Conservation (phyloP, 2,888 invertebrate species). For the Nymphalis urticae region DNA sequence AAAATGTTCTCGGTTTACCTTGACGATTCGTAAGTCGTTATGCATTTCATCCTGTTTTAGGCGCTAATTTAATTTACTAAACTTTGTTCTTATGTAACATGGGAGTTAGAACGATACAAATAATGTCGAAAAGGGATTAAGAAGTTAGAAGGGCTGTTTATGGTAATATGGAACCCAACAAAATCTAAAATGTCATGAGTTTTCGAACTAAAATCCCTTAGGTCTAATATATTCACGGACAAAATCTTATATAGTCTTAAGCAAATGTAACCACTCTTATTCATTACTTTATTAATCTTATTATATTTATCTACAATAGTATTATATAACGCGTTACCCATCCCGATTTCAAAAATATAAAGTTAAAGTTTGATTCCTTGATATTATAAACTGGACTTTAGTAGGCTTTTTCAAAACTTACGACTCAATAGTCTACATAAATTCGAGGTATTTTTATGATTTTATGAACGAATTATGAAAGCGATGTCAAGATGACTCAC, state of each 20-base stretch:
- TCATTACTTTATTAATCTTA: neutral
- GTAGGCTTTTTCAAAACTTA: too few relatives aligned
- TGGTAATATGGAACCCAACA: conserved; percentile 6
- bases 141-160: conserved; percentile 15
- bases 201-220: conserved; percentile 7
- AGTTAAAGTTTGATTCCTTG: too few relatives aligned
- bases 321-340: too few relatives aligned
- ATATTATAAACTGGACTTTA: too few relatives aligned
- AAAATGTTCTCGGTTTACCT: conserved; percentile 47
- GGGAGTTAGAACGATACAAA: conserved; percentile 21
- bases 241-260: conserved; percentile 7
- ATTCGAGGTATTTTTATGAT: too few relatives aligned
- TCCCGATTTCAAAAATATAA: too few relatives aligned
- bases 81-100: conserved; percentile 14
- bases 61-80: conserved; percentile 31
- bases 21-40: conserved; percentile 29
- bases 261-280: neutral
- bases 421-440: too few relatives aligned
- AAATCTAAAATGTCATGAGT: conserved; percentile 12
- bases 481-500: too few relatives aligned
- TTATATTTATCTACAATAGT: too few relatives aligned
- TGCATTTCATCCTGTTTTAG: conserved; percentile 20
- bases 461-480: too few relatives aligned
- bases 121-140: conserved; percentile 26
- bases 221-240: conserved; percentile 6